Percentiles rank a stretch among this genome's conserved stretches.
phyloP scores from a whole-genome alignment of 1,140 invertebrate genomes.

The Patella vulgata region DNA sequence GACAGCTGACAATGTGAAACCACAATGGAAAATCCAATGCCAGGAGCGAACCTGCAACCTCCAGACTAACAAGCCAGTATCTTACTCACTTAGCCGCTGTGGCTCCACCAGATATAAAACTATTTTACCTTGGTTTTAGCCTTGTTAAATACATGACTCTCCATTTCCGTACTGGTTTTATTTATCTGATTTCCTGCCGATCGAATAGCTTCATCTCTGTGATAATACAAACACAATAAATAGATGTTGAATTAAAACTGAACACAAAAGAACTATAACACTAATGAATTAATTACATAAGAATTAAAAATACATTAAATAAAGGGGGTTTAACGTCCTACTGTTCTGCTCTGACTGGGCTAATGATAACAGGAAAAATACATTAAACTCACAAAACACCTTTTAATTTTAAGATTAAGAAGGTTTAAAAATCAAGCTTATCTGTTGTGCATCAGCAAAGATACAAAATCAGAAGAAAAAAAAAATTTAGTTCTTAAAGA shows the following conservation, averaged over 20 bases:
- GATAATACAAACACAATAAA: slow-evolving; percentile 38
- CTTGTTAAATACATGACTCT: slow-evolving; percentile 91
- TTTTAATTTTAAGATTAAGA: background rate
- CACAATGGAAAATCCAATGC: no score
- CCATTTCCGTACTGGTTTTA: slow-evolving; percentile 90
- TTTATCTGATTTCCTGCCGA: slow-evolving; percentile 81
- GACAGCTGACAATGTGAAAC: no score
- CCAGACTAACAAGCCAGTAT: no score
- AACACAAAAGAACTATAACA: background rate
- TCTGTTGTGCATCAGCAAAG: background rate
- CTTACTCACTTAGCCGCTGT: no score
- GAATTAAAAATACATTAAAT: background rate
- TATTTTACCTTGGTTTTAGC: slow-evolving; percentile 83
- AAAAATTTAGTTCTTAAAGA: background rate
- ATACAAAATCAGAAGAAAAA: background rate
- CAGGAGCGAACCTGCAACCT: no score
- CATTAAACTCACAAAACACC: background rate
- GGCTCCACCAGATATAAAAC: no score
- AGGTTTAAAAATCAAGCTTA: background rate
- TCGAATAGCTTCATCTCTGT: slow-evolving; percentile 87
- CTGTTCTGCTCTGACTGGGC: no score
- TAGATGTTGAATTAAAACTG: background rate
- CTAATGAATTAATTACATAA: background rate
- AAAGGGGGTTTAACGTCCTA: background rate
- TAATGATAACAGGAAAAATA: no score